These are phyloP conservation scores for Nymphicus hollandicus DNA, from an alignment of 2,113 vertebrate genomes.

Conservation along the genomic window DNA sequence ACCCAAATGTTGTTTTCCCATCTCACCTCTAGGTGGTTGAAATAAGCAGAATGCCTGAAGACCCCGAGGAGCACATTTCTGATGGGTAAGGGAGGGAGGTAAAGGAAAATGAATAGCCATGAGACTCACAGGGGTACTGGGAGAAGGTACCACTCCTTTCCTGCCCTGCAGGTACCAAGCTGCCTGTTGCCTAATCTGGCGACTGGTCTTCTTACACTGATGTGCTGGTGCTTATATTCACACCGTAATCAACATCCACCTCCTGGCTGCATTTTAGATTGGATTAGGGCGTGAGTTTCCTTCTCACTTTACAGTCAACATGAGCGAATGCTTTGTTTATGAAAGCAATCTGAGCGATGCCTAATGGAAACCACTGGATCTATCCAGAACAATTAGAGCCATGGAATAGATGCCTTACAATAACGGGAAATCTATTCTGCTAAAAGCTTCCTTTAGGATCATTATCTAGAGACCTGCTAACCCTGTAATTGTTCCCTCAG, in stretches of 20 bases:
- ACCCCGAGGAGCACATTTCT: neutral
- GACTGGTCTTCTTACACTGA: neutral
- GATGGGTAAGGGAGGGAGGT: neutral
- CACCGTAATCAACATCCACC: conserved; percentile 19
- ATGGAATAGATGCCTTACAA: neutral
- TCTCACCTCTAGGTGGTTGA: neutral
- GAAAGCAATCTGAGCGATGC: neutral
- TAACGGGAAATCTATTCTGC: conserved; percentile 9
- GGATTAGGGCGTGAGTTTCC: conserved; percentile 36
- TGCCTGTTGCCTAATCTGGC: neutral
- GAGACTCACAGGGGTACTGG: neutral
- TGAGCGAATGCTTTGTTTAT: conserved; percentile 29
- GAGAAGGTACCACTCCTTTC: neutral
- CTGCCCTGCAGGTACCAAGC: neutral
- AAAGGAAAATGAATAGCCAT: neutral
- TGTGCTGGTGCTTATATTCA: neutral
- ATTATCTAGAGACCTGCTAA: conserved; percentile 3
- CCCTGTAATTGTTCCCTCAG: neutral
- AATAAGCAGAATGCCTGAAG: neutral
- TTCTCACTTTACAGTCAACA: conserved; percentile 38
- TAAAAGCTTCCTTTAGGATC: conserved; percentile 41
- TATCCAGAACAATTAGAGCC: neutral
- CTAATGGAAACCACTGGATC: conserved; percentile 19
- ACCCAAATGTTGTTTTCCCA: neutral
- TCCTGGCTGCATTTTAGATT: conserved; percentile 25